A percentile compares a stretch with the other conserved stretches of the same genome.
Evolutionary conservation across 2,888 invertebrate species (phyloP).

Genomic region (Caradrina clavipalpis): DNA sequence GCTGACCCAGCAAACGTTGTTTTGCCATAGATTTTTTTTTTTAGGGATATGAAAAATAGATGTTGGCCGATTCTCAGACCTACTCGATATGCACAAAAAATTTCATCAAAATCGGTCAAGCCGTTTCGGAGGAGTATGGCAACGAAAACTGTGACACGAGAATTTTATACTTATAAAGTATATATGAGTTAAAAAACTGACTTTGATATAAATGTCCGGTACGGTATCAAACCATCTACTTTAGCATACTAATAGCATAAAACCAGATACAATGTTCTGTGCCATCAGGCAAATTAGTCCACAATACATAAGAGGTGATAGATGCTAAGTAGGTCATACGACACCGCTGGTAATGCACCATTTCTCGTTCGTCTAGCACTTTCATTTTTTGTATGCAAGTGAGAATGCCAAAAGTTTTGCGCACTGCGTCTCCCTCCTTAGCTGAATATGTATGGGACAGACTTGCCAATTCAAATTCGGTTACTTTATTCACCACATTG

Average conservation of each 20-base stretch:
- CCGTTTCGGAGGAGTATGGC: too few species aligned
- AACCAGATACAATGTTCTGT: conserved; percentile 11
- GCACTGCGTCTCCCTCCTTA: conserved; percentile 85
- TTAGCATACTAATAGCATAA: conserved; percentile 19
- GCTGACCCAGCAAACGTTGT: too few species aligned
- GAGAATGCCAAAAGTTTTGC: conserved; percentile 90
- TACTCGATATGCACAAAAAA: too few species aligned
- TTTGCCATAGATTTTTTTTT: too few species aligned
- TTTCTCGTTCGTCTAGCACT: conserved; percentile 77
- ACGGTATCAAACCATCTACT: not conserved
- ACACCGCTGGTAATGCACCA: conserved; percentile 76
- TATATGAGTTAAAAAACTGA: too few species aligned
- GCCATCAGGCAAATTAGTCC: conserved; percentile 35
- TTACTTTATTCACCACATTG: conserved; percentile 81
- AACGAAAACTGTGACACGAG: too few species aligned
- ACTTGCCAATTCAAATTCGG: conserved; percentile 88
- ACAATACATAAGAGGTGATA: conserved; percentile 26
- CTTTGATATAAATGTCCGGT: too few species aligned
- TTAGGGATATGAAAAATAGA: too few species aligned
- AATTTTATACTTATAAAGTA: too few species aligned
- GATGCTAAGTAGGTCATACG: conserved; percentile 57
- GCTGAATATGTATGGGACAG: conserved; percentile 87
- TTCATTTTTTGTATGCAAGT: conserved; percentile 89
- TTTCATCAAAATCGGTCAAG: too few species aligned
- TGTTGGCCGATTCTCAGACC: too few species aligned